These are phyloP conservation scores for Mesochorus sp. DNA, from an alignment of 2,888 invertebrate species.

Conservation along the genomic window DNA sequence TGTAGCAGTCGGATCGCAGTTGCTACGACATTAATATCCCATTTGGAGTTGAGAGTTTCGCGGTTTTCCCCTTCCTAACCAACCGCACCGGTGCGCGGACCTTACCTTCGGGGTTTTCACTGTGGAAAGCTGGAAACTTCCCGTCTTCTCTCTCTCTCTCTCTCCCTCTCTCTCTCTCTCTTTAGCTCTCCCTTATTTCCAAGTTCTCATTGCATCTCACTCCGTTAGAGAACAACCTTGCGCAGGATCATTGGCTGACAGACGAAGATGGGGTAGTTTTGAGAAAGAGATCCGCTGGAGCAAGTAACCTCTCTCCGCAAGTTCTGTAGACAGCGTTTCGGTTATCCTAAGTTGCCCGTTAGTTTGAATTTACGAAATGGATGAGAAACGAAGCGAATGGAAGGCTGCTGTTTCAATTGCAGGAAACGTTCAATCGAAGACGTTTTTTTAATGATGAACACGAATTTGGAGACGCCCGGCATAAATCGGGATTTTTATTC, in stretches of 20 bases:
- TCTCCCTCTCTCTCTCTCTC: conserved; percentile 26
- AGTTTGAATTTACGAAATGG: not conserved
- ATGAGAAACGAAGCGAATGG: not conserved
- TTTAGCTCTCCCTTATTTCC: not conserved
- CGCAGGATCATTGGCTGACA: conserved; percentile 32
- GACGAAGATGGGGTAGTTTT: conserved; percentile 5
- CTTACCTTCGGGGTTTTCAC: conserved; percentile 15
- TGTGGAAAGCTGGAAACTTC: conserved; percentile 31
- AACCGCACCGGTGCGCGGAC: conserved; percentile 36
- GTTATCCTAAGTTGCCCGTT: not conserved
- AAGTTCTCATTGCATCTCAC: conserved; percentile 16
- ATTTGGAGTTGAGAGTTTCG: conserved; percentile 78
- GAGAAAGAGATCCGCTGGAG: not conserved
- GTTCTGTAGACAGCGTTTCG: not conserved
- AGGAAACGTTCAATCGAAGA: not conserved
- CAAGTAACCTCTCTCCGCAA: not conserved
- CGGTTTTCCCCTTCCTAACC: conserved; percentile 65
- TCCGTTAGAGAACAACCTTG: conserved; percentile 26
- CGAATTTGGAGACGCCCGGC: not conserved
- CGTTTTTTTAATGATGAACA: not conserved
- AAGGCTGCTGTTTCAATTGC: not conserved
- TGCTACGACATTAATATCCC: conserved; percentile 77
- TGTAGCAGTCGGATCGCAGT: conserved; percentile 39
- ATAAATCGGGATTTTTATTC: not conserved
- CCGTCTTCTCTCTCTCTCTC: conserved; percentile 24